phyloP scores from a whole-genome alignment of 2,888 invertebrate species.

The Drosophila yooni region DNA sequence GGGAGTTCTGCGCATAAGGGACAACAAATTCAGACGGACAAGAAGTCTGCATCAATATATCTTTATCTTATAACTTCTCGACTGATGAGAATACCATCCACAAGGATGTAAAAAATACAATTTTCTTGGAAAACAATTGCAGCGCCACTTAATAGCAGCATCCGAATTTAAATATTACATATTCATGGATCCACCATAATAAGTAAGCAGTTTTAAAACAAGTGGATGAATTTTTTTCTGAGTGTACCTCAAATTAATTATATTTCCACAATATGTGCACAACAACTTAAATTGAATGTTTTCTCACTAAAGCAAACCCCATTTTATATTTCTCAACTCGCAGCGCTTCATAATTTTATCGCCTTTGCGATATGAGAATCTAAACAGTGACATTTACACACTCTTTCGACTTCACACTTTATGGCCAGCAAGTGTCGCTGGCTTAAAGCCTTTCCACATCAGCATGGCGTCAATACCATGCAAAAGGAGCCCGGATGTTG shows the following conservation, averaged over 20 bases:
- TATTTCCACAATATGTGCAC: background rate
- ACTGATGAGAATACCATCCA: no score
- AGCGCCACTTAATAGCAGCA: background rate
- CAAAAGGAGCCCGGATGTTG: background rate
- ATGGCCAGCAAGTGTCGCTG: conserved; percentile 12
- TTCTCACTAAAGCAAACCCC: background rate
- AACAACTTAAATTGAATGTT: background rate
- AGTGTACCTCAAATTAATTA: background rate
- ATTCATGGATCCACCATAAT: background rate
- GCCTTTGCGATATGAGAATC: background rate
- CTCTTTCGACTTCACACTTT: background rate
- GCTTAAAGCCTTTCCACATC: conserved; percentile 15
- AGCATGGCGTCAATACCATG: conserved; percentile 27
- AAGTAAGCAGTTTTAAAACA: background rate
- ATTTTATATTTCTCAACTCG: background rate
- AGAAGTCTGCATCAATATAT: background rate
- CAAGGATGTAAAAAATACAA: no score
- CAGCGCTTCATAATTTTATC: conserved; percentile 2
- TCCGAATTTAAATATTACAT: background rate
- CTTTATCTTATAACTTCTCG: no score
- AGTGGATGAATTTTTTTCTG: background rate
- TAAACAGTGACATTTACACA: conserved; percentile 2
- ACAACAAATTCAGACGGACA: no score
- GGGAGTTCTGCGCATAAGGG: no score
- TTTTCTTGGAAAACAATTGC: no score